Percentiles rank a stretch among this genome's conserved stretches.
phyloP scores from a whole-genome alignment of 2,888 invertebrate genomes.

The Thymelicus lineola region DNA sequence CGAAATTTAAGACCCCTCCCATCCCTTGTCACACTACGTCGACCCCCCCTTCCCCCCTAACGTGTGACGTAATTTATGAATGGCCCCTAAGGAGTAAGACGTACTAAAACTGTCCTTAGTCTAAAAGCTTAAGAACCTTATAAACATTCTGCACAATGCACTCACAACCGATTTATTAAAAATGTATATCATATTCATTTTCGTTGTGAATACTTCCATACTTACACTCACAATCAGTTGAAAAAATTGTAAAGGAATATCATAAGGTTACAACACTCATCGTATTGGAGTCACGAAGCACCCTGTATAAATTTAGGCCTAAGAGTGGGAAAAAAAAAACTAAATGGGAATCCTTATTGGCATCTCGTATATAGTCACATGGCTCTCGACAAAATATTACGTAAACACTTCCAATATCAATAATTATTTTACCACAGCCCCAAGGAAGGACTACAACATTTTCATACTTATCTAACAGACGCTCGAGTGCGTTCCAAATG shows the following conservation, averaged over 20 bases:
- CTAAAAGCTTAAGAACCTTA: slow-evolving; percentile 54
- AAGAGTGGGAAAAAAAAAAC: slow-evolving; percentile 39
- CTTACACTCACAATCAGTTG: slow-evolving; percentile 40
- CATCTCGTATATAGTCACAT: slow-evolving; percentile 7
- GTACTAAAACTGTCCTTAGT: slow-evolving; percentile 61
- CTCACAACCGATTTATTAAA: slow-evolving; percentile 68
- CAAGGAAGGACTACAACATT: slow-evolving; percentile 46
- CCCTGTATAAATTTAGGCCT: slow-evolving; percentile 55
- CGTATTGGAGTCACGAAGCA: slow-evolving; percentile 44
- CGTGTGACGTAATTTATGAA: too few relatives aligned
- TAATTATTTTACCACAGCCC: slow-evolving; percentile 49
- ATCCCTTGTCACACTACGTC: too few relatives aligned
- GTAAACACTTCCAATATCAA: slow-evolving; percentile 30
- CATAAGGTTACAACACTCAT: slow-evolving; percentile 40
- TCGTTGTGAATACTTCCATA: slow-evolving; percentile 56
- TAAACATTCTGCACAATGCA: slow-evolving; percentile 55
- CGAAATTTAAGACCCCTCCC: too few relatives aligned
- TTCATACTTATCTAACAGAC: slow-evolving; percentile 30
- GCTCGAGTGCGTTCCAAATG: neutral
- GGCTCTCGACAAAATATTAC: slow-evolving; percentile 28
- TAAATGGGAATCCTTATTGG: slow-evolving; percentile 20
- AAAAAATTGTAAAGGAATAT: slow-evolving; percentile 38
- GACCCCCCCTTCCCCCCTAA: too few relatives aligned
- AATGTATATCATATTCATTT: slow-evolving; percentile 43
- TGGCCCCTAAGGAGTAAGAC: slow-evolving; percentile 55